Base-by-base conservation (phyloP, 2,113 vertebrate genomes). In the Alligator mississippiensis region DNA sequence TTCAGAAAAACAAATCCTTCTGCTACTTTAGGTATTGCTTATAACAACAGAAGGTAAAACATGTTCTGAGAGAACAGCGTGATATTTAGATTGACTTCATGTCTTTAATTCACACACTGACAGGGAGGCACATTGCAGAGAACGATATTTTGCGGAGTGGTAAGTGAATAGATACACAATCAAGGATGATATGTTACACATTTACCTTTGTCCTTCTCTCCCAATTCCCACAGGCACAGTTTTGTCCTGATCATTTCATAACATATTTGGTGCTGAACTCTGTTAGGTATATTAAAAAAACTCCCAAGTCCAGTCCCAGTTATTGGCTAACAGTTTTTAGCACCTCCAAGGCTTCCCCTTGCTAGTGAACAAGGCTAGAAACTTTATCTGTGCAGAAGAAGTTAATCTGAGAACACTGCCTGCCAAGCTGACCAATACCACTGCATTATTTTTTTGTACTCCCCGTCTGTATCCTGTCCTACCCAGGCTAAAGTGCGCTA, bases 1-100 rank as follows among this genome's bases (percentile, higher is more conserved):
- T 4, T 3, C 38, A 24, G 61, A 14, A 59, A 74, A 90, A 55
- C 0, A 0, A 47, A 12, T 34, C 11, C 0, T 54, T 82, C 55
- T 21, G 1, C 58, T 54, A 3, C 75, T 54, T 60, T 13, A 3
- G 2, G 24, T 2, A 2, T 54, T 28, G 58, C 18, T 22, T 5
- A 5, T 2, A 17, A 38, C 1, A 11, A 3, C 60, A 72, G 81
- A 9, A 82, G 30, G n/a, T n/a, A 34, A 38, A 80, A 59, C 13
- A 9, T 13, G 1, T 13, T 1, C 0, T 3, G 77, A 72, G 70
- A 38, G 34, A 72, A 72, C 22, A 72, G 19, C 6, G 19, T 25
- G 21, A 22, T 22, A 22, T 62, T 62, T 62, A 62, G 22, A 17
- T 62, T 62, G 18, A 24, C 34, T 24, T 11, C 24, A 22, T 47